Percentiles rank a stretch among this genome's conserved stretches.
phyloP scores from a whole-genome alignment of 2,888 invertebrate genomes.

The Cactoblastis cactorum region DNA sequence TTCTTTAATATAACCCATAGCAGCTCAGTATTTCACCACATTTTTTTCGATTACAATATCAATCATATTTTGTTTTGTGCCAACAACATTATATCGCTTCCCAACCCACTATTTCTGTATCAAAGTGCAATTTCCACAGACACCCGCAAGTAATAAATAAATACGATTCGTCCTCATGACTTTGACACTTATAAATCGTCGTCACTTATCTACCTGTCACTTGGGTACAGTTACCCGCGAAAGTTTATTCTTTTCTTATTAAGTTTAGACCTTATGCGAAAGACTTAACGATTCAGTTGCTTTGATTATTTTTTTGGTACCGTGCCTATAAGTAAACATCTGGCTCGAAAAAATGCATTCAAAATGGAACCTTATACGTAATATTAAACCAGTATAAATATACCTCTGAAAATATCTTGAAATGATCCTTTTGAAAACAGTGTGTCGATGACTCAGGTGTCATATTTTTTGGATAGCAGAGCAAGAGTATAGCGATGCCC shows the following conservation, averaged over 20 bases:
- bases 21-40: no score
- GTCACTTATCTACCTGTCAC: slow-evolving; percentile 46
- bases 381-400: slow-evolving; percentile 1
- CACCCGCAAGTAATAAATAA: background rate
- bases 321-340: slow-evolving; percentile 17
- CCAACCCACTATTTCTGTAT: background rate
- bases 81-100: background rate
- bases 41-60: no score
- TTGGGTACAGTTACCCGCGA: slow-evolving; percentile 28
- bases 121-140: background rate
- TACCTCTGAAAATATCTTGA: background rate
- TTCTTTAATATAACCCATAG: no score
- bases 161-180: slow-evolving; percentile 29
- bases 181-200: slow-evolving; percentile 60
- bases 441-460: slow-evolving; percentile 11
- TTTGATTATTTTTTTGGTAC: background rate
- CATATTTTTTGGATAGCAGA: slow-evolving; percentile 13
- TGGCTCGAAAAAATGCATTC: slow-evolving; percentile 18
- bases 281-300: background rate
- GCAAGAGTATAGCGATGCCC: slow-evolving; percentile 18
- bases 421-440: background rate
- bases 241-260: no score
- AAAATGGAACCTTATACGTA: slow-evolving; percentile 23
- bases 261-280: no score
- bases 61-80: background rate